Percentiles rank a stretch among this genome's conserved stretches.
phyloP scores from a whole-genome alignment of 1,140 invertebrate species.

The Subanguina moxae region DNA sequence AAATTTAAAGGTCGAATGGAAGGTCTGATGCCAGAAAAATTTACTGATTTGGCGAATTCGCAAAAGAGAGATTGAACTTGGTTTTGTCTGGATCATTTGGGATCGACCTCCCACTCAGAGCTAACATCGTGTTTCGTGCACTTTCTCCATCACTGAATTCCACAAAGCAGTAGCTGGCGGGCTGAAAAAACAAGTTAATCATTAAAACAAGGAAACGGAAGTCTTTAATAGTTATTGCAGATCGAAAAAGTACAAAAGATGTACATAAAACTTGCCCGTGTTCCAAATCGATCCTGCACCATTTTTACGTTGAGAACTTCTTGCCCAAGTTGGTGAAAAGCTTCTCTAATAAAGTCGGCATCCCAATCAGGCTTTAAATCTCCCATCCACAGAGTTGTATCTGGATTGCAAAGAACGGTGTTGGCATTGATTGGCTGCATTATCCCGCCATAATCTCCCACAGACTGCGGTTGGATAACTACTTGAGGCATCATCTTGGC shows the following conservation, averaged over 20 bases:
- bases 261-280: slow-evolving; percentile 17
- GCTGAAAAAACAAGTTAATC: slow-evolving; percentile 27
- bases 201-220: background rate
- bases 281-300: slow-evolving; percentile 36
- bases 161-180: slow-evolving; percentile 49
- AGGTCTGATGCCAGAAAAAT: slow-evolving; percentile 20
- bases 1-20: background rate
- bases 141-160: slow-evolving; percentile 43
- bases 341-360: slow-evolving; percentile 43
- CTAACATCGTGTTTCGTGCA: slow-evolving; percentile 45
- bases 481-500: too few relatives aligned
- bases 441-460: too few relatives aligned
- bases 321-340: slow-evolving; percentile 38
- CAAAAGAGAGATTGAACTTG: slow-evolving; percentile 54
- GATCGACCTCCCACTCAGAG: slow-evolving; percentile 45
- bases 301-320: slow-evolving; percentile 46
- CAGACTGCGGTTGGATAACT: too few relatives aligned
- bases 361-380: slow-evolving; percentile 47
- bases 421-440: background rate
- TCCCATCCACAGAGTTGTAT: slow-evolving; percentile 58
- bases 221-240: background rate
- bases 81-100: slow-evolving; percentile 33
- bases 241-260: background rate
- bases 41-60: slow-evolving; percentile 46
- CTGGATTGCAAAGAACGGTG: slow-evolving; percentile 21